phyloP scores from a whole-genome alignment of 2,797 vertebrate species.

The Malacoraja senta region DNA sequence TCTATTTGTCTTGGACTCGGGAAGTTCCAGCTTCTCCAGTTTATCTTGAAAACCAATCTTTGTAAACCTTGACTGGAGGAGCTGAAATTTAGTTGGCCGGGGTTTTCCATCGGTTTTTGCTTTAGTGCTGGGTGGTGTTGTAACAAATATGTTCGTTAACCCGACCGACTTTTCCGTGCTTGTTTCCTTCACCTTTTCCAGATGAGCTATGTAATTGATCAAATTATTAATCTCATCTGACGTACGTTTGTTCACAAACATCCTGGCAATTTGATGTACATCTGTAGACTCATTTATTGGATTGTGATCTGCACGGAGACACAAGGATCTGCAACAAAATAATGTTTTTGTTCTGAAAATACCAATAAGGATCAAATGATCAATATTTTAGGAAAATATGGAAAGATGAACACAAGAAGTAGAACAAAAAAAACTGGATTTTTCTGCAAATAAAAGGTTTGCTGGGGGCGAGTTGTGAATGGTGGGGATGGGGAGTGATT shows the following conservation, averaged over 20 bases:
- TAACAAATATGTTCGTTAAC: not conserved
- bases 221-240: conserved; percentile 39
- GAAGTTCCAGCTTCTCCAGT: conserved; percentile 22
- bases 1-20: not conserved
- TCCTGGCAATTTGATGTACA: conserved; percentile 28
- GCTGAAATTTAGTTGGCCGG: conserved; percentile 37
- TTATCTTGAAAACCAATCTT: conserved; percentile 35
- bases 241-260: conserved; percentile 36
- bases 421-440: not conserved
- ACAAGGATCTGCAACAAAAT: conserved; percentile 16
- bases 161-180: not conserved
- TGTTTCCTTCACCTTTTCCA: conserved; percentile 11
- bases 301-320: not conserved
- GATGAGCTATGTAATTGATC: conserved; percentile 39
- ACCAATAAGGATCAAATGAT: not conserved
- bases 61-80: conserved; percentile 40
- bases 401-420: not conserved
- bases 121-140: not conserved
- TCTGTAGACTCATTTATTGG: not conserved
- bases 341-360: not conserved
- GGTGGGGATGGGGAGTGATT: not conserved
- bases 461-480: not conserved
- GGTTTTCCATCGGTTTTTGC: conserved; percentile 13
- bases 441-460: not conserved
- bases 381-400: not conserved